Conservation (phyloP, 2,113 vertebrate species). For the Eclectus roratus region DNA sequence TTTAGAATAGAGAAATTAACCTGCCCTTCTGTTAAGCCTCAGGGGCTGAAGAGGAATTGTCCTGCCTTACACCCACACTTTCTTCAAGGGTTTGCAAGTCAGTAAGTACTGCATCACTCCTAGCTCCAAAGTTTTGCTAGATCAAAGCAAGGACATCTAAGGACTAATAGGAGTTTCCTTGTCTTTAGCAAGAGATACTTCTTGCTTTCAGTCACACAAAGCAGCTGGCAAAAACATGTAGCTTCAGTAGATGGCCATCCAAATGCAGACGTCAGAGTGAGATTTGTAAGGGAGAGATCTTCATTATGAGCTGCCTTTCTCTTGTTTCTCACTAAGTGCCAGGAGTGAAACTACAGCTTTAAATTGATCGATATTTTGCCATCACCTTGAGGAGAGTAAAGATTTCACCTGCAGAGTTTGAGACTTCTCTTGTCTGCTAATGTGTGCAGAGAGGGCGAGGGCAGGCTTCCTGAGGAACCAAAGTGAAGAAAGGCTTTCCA, state of each 20-base stretch:
- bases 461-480: neutral
- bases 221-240: neutral
- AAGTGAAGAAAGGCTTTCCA: neutral
- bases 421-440: constrained; percentile 3
- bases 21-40: neutral
- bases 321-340: neutral
- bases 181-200: neutral
- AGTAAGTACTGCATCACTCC: neutral
- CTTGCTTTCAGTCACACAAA: neutral
- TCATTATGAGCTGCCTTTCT: neutral
- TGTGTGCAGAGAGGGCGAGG: neutral
- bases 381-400: neutral
- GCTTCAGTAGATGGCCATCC: neutral
- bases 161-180: neutral
- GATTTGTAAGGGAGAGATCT: neutral
- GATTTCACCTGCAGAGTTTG: neutral
- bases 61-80: neutral
- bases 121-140: neutral
- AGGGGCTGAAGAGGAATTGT: neutral
- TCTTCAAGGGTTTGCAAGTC: neutral
- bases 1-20: neutral
- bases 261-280: neutral
- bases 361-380: neutral
- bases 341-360: neutral
- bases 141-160: neutral